A percentile compares a stretch with the other conserved stretches of the same genome.
Evolutionary conservation across 2,797 vertebrate genomes (phyloP).

Genomic region (Taenioides sp.): DNA sequence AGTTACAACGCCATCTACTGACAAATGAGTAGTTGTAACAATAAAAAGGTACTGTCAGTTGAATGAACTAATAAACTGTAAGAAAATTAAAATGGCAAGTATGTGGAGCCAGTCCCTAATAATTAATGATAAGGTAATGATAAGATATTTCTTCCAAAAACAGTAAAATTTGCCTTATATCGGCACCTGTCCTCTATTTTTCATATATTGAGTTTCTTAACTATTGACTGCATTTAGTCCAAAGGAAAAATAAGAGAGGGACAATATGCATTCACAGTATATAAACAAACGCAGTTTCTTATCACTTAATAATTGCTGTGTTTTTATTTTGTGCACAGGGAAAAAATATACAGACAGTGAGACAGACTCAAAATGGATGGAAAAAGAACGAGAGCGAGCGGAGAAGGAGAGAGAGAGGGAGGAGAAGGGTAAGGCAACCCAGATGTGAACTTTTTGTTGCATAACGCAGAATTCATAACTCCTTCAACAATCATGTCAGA

Average conservation of each 20-base stretch:
- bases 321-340: constrained; percentile 34
- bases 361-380: constrained; percentile 68
- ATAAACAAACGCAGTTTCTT: neutral
- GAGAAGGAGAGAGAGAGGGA: constrained; percentile 71
- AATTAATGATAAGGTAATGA: too few relatives aligned
- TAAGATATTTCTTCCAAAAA: too few relatives aligned
- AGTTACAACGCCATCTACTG: neutral
- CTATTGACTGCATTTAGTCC: neutral
- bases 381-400: constrained; percentile 67
- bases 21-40: neutral
- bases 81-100: too few relatives aligned
- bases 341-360: constrained; percentile 62
- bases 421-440: constrained; percentile 67
- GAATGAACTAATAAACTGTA: too few relatives aligned
- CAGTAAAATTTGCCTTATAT: too few relatives aligned
- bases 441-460: constrained; percentile 42
- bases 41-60: neutral
- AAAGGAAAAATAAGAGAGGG: neutral
- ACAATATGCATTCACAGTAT: neutral
- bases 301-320: neutral
- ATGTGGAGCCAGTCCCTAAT: too few relatives aligned
- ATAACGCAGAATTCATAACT: constrained; percentile 20
- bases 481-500: constrained; percentile 23
- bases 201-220: neutral
- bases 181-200: too few relatives aligned